phyloP scores from a whole-genome alignment of 2,888 invertebrate genomes.

The Sturmia bella region DNA sequence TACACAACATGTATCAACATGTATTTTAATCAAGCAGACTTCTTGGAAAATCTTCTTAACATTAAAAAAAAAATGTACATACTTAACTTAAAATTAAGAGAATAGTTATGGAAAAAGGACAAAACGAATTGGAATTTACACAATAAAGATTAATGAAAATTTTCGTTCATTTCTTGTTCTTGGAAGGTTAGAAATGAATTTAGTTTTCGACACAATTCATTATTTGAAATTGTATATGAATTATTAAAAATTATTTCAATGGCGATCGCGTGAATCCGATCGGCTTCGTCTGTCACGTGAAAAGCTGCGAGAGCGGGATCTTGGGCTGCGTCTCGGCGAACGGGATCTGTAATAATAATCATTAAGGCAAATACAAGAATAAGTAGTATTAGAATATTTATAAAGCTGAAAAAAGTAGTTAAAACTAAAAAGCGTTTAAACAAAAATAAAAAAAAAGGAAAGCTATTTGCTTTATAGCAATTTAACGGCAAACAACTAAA shows the following conservation, averaged over 20 bases:
- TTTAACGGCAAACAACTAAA: conserved; percentile 42
- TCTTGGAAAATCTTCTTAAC: conserved; percentile 33
- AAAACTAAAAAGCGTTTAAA: conserved; percentile 40
- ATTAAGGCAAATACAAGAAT: conserved; percentile 63
- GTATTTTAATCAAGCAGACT: conserved; percentile 29
- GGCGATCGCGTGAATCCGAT: conserved; percentile 84
- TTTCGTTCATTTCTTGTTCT: conserved; percentile 9
- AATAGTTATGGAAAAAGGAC: conserved; percentile 29
- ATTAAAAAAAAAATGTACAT: conserved; percentile 56
- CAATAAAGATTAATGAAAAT: conserved; percentile 41
- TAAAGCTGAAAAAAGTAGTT: conserved; percentile 36
- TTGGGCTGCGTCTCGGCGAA: conserved; percentile 79
- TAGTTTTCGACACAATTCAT: conserved; percentile 19
- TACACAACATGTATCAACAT: conserved; percentile 32
- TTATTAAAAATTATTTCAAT: conserved; percentile 76
- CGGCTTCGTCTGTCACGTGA: conserved; percentile 84
- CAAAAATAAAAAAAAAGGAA: conserved; percentile 21
- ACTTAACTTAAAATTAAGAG: conserved; percentile 62
- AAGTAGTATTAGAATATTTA: conserved; percentile 30
- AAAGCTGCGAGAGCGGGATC: conserved; percentile 83
- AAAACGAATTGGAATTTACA: conserved; percentile 35
- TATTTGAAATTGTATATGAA: conserved; percentile 31
- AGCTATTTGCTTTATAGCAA: conserved; percentile 51
- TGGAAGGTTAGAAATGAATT: conserved; percentile 9
- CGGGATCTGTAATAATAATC: conserved; percentile 79